phyloP scores from a whole-genome alignment of 2,113 vertebrate species.

The Brienomyrus brachyistius region DNA sequence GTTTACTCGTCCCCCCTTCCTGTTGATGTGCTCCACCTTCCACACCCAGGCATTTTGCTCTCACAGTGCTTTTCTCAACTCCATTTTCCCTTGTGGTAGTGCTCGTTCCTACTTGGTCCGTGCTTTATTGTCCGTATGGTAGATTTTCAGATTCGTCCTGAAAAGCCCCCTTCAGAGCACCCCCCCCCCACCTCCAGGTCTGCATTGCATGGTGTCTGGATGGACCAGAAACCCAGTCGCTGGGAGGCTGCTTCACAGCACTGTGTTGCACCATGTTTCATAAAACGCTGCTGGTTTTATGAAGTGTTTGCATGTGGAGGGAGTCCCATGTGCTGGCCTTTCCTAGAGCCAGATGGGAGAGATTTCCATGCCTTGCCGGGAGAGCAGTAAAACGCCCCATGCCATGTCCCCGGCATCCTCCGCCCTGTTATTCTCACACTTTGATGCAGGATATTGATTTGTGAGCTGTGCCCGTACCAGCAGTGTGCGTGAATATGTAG shows the following conservation, averaged over 20 bases:
- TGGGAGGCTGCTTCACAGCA: not conserved
- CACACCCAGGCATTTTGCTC: slow-evolving; percentile 4
- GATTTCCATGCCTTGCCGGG: not conserved
- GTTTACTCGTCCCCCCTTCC: slow-evolving; percentile 51
- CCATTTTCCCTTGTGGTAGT: slow-evolving; percentile 36
- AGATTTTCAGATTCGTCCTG: not conserved
- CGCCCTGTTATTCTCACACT: slow-evolving; percentile 14
- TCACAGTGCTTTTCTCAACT: slow-evolving; percentile 40
- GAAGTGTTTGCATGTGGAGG: not conserved
- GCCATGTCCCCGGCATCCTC: not conserved
- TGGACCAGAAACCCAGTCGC: not conserved
- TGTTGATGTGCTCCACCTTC: slow-evolving; percentile 15
- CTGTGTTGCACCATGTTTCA: not conserved
- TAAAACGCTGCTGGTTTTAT: slow-evolving; percentile 11
- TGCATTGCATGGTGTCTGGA: slow-evolving; percentile 10
- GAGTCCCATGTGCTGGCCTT: not conserved
- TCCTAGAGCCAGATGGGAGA: not conserved
- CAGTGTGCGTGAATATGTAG: not conserved
- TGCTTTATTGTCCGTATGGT: slow-evolving; percentile 1
- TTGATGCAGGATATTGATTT: not conserved
- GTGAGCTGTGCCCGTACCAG: not conserved
- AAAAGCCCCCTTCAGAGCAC: not conserved
- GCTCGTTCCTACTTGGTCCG: slow-evolving; percentile 31
- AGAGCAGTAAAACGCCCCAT: not conserved
- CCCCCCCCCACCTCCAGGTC: not conserved